Percentiles rank a stretch among this genome's conserved stretches.
Evolutionary conservation across 2,797 vertebrate genomes (phyloP).

Genomic region (Nannoperca australis): DNA sequence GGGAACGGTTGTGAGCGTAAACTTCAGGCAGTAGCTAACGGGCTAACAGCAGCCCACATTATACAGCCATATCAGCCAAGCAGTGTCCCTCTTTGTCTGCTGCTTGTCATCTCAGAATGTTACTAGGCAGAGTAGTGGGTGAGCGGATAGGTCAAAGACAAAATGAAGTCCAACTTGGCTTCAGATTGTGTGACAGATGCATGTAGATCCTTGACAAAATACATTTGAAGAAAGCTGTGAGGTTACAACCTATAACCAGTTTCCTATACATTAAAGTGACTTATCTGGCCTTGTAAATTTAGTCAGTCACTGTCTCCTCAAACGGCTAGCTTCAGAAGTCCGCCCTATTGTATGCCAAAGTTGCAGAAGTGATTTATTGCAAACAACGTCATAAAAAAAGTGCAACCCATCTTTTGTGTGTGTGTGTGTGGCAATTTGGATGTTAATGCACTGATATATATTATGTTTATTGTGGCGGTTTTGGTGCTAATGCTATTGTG

Average conservation of each 20-base stretch:
- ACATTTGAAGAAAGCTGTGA: background rate
- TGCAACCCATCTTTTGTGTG: slow-evolving; percentile 44
- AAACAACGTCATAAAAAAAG: slow-evolving; percentile 22
- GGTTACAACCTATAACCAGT: slow-evolving; percentile 22
- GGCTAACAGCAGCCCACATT: background rate
- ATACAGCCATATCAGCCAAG: background rate
- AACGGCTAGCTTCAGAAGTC: slow-evolving; percentile 23
- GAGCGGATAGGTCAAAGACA: background rate
- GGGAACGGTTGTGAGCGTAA: background rate
- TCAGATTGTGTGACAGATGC: slow-evolving; percentile 2
- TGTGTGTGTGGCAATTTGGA: slow-evolving; percentile 47
- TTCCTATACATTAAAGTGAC: slow-evolving; percentile 11
- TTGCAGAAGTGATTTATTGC: slow-evolving; percentile 49
- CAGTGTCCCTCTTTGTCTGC: background rate
- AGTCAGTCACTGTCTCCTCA: slow-evolving; percentile 22
- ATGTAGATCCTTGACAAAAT: background rate
- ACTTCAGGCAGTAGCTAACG: background rate
- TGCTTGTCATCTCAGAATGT: background rate
- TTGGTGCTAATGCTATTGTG: slow-evolving; percentile 64
- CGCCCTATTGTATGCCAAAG: slow-evolving; percentile 34
- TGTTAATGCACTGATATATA: slow-evolving; percentile 65
- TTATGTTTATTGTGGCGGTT: slow-evolving; percentile 57
- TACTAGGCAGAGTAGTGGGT: background rate
- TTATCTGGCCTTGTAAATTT: slow-evolving; percentile 38
- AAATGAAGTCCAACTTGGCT: background rate